A percentile compares a stretch with the other conserved stretches of the same genome.
Conservation (phyloP, 1,140 invertebrate genomes). For the Drosophila ogumai region DNA sequence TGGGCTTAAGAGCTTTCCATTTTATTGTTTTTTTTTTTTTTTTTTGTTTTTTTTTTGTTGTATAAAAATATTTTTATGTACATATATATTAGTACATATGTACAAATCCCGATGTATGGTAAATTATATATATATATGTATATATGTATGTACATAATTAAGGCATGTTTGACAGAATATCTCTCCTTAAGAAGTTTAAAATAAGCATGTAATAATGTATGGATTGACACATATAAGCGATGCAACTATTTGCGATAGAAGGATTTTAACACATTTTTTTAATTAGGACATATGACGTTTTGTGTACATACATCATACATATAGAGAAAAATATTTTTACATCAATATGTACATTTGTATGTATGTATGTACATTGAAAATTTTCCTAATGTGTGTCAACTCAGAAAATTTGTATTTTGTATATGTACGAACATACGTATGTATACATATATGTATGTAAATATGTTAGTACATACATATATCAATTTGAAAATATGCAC, state of each 20-base stretch:
- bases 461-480: slow-evolving; percentile 8
- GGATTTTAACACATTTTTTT: neutral
- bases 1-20: neutral
- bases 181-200: neutral
- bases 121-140: neutral
- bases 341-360: slow-evolving; percentile 3
- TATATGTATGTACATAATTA: neutral
- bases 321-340: slow-evolving; percentile 3
- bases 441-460: slow-evolving; percentile 1
- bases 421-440: slow-evolving; percentile 5
- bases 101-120: neutral
- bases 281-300: too few relatives aligned
- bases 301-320: too few relatives aligned
- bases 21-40: neutral
- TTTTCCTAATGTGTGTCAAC: slow-evolving; percentile 28
- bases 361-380: slow-evolving; percentile 1
- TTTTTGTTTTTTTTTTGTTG: neutral
- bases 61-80: too few relatives aligned
- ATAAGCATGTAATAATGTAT: neutral
- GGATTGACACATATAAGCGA: neutral
- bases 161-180: neutral
- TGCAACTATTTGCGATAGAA: neutral
- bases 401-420: slow-evolving; percentile 13
- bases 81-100: neutral
- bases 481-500: neutral